Percentiles rank a stretch among this genome's conserved stretches.
Evolutionary conservation across 2,113 vertebrate genomes (phyloP).

Genomic region (Garra rufa): DNA sequence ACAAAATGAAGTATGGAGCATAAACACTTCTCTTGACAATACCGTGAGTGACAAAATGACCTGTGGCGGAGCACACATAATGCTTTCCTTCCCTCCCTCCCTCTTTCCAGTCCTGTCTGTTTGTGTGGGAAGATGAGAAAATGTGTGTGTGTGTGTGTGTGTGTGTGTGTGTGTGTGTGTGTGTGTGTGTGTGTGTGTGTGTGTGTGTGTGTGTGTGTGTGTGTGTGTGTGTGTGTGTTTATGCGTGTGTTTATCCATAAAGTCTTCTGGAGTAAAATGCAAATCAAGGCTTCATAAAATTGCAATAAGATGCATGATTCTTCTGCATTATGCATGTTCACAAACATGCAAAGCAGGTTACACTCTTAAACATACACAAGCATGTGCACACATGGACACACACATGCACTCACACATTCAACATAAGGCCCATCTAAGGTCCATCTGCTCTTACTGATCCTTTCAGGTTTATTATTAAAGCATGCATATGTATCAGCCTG

Average conservation of each 20-base stretch:
- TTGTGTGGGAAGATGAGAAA: conserved; percentile 2
- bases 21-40: conserved; percentile 17
- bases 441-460: conserved; percentile 60
- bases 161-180: too few species aligned
- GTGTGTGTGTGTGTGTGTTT: not conserved
- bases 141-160: too few species aligned
- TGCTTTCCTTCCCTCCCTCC: not conserved
- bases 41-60: not conserved
- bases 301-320: conserved; percentile 61
- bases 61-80: not conserved
- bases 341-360: conserved; percentile 41
- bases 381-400: not conserved
- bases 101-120: not conserved
- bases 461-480: conserved; percentile 62
- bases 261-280: conserved; percentile 64
- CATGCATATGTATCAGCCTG: conserved; percentile 70
- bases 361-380: conserved; percentile 28
- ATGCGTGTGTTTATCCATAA: conserved; percentile 63
- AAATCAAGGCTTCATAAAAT: conserved; percentile 70
- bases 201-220: too few species aligned
- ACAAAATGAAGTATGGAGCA: conserved; percentile 21
- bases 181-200: too few species aligned
- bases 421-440: conserved; percentile 41
- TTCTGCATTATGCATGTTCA: conserved; percentile 49
- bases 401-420: not conserved